Evolutionary conservation across 2,797 vertebrate species (phyloP).

Genomic region (Octomys mimax): DNA sequence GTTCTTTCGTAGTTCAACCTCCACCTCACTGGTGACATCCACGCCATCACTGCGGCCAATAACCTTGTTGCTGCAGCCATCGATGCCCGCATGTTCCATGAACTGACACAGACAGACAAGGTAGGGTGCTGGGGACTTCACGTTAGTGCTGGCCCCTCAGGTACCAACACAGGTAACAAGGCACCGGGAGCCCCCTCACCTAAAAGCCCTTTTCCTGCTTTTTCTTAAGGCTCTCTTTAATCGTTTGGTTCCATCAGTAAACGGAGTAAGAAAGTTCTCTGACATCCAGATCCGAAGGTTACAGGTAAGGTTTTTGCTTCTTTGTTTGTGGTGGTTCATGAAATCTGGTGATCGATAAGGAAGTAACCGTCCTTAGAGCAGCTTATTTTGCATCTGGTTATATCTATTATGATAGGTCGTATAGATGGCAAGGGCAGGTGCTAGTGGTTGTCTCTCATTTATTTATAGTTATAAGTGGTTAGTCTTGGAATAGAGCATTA

Average conservation of each 20-base stretch:
- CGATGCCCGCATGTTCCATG: slow-evolving; percentile 97
- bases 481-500: background rate
- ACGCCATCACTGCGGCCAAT: slow-evolving; percentile 98
- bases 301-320: slow-evolving; percentile 88
- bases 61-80: slow-evolving; percentile 97
- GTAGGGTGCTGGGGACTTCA: slow-evolving; percentile 83
- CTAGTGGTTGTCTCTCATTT: background rate
- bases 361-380: background rate
- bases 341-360: background rate
- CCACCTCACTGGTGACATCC: slow-evolving; percentile 99
- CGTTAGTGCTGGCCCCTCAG: background rate
- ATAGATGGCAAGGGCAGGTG: background rate
- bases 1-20: slow-evolving; percentile 96
- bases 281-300: slow-evolving; percentile 96
- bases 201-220: slow-evolving; percentile 55
- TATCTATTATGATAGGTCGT: background rate
- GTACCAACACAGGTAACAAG: background rate
- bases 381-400: slow-evolving; percentile 29
- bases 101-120: slow-evolving; percentile 97
- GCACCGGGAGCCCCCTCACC: background rate
- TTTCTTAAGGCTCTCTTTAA: slow-evolving; percentile 95
- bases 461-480: background rate
- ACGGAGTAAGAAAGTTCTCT: slow-evolving; percentile 94
- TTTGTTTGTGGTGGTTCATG: background rate
- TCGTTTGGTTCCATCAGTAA: slow-evolving; percentile 95